Conservation (phyloP, 2,888 invertebrate species). For the Chrysolina oricalcia region DNA sequence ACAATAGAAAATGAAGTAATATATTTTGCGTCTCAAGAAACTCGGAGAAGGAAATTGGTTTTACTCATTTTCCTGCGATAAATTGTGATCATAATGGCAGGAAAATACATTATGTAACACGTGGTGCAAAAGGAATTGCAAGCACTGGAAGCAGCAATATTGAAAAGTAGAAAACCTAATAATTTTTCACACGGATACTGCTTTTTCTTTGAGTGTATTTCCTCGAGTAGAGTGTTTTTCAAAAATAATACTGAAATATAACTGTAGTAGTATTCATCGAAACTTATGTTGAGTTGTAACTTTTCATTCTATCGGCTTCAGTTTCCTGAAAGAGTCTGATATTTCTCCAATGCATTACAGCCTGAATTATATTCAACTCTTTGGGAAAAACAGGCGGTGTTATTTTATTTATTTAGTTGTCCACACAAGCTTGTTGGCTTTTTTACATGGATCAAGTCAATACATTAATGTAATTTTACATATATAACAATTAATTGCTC, state of each 20-base stretch:
- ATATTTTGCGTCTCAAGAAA: slow-evolving; percentile 53
- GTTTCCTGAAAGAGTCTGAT: too few relatives aligned
- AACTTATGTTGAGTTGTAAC: too few relatives aligned
- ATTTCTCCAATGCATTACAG: too few relatives aligned
- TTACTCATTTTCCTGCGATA: slow-evolving; percentile 56
- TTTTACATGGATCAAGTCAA: too few relatives aligned
- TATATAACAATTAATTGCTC: too few relatives aligned
- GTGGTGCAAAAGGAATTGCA: slow-evolving; percentile 57
- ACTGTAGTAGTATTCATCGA: too few relatives aligned
- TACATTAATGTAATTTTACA: too few relatives aligned
- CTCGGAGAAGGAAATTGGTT: slow-evolving; percentile 47
- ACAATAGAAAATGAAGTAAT: slow-evolving; percentile 56
- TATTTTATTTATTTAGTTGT: too few relatives aligned
- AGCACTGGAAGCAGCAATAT: slow-evolving; percentile 54
- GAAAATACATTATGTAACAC: slow-evolving; percentile 61
- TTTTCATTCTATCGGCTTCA: too few relatives aligned
- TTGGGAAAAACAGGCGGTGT: too few relatives aligned
- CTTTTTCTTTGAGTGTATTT: slow-evolving; percentile 18
- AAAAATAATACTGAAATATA: not conserved
- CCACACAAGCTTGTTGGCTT: too few relatives aligned
- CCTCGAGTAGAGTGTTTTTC: not conserved
- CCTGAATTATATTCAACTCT: too few relatives aligned
- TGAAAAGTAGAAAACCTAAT: slow-evolving; percentile 58
- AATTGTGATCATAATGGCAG: slow-evolving; percentile 58
- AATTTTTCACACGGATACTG: not conserved